A percentile compares a stretch with the other conserved stretches of the same genome.
These are phyloP conservation scores for Drosophila biarmipes DNA, from an alignment of 1,140 invertebrate species.

Conservation along the genomic window DNA sequence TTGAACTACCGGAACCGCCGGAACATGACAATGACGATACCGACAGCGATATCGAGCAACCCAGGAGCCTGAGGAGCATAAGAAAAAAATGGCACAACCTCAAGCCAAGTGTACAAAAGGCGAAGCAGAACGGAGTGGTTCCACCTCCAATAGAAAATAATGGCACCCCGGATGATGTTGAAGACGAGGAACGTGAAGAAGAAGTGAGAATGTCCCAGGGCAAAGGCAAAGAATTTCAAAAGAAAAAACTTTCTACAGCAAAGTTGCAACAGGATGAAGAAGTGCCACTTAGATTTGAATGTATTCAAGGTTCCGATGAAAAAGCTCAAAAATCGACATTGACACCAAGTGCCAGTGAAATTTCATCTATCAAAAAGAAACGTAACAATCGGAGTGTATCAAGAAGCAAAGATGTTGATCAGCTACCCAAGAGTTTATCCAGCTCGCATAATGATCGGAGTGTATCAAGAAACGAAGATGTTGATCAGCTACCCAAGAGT, in stretches of 20 bases:
- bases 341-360: no score
- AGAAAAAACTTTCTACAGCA: not conserved
- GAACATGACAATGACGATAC: not conserved
- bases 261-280: not conserved
- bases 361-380: not conserved
- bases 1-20: not conserved
- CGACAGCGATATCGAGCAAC: not conserved
- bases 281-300: not conserved
- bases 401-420: not conserved
- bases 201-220: no score
- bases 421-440: no score
- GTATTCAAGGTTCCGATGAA: not conserved
- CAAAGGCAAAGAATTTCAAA: not conserved
- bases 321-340: not conserved
- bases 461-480: not conserved
- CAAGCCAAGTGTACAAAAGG: not conserved
- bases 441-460: not conserved
- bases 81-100: not conserved
- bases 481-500: not conserved
- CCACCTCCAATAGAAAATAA: conserved; percentile 2
- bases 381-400: not conserved
- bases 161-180: not conserved
- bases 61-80: not conserved
- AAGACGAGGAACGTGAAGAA: not conserved
- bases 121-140: not conserved